These are phyloP conservation scores for Silvanus unidentatus DNA, from an alignment of 2,888 invertebrate genomes.

Conservation along the genomic window DNA sequence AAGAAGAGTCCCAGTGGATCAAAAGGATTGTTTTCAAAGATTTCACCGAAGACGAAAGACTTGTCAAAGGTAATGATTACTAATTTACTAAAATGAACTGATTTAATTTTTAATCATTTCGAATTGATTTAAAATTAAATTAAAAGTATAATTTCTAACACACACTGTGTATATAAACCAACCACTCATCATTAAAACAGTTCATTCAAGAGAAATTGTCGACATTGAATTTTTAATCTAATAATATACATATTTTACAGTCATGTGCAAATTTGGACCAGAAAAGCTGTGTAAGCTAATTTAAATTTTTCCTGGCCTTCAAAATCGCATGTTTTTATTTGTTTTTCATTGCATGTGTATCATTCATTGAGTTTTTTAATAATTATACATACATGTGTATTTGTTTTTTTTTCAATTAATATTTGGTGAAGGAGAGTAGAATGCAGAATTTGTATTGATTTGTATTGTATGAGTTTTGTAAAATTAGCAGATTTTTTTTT, in stretches of 20 bases:
- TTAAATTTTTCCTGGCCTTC: conserved; percentile 17
- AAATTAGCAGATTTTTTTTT: too few species aligned
- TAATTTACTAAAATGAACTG: conserved; percentile 3
- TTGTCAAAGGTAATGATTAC: conserved; percentile 54
- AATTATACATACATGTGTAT: too few species aligned
- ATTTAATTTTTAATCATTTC: too few species aligned
- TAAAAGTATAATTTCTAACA: too few species aligned
- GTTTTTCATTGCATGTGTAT: conserved; percentile 15
- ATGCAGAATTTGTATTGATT: too few species aligned
- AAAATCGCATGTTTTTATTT: conserved; percentile 19
- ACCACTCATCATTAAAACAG: too few species aligned
- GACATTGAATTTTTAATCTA: too few species aligned
- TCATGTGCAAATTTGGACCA: conserved; percentile 54
- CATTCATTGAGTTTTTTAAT: not conserved
- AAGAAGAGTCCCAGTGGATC: conserved; percentile 53
- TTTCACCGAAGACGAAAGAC: conserved; percentile 58
- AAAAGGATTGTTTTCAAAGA: conserved; percentile 52
- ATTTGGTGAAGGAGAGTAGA: too few species aligned
- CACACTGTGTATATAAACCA: too few species aligned
- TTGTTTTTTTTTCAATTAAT: conserved; percentile 10
- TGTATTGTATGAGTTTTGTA: too few species aligned
- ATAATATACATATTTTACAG: conserved; percentile 47
- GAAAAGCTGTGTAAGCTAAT: conserved; percentile 41
- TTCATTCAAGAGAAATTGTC: not conserved
- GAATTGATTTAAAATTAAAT: too few species aligned